A percentile compares a stretch with the other conserved stretches of the same genome.
Evolutionary conservation across 2,888 invertebrate genomes (phyloP).

Genomic region (Scaptomyza cyrtandrae): DNA sequence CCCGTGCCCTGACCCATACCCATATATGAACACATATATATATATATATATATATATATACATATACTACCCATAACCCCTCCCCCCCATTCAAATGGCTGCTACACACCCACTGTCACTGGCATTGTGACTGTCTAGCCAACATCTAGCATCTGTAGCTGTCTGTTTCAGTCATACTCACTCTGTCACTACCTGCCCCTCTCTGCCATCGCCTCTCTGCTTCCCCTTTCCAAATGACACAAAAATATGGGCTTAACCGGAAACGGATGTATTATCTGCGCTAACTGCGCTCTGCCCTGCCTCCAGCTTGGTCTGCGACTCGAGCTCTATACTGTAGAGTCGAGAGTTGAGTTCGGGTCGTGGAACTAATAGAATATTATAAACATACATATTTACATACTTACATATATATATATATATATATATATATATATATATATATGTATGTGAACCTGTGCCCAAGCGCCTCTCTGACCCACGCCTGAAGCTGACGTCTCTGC

Average conservation of each 20-base stretch:
- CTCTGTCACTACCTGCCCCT: conserved; percentile 11
- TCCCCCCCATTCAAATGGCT: neutral
- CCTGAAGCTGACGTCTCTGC: conserved; percentile 53
- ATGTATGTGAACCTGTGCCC: conserved; percentile 49
- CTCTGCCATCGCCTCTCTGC: neutral
- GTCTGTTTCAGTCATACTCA: conserved; percentile 66
- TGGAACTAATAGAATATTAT: conserved; percentile 81
- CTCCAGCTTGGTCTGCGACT: conserved; percentile 38
- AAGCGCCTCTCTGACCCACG: conserved; percentile 67
- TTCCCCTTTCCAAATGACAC: conserved; percentile 70
- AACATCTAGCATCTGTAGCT: conserved; percentile 71
- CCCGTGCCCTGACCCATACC: conserved; percentile 36
- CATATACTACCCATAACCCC: neutral
- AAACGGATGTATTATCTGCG: conserved; percentile 85
- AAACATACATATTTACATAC: conserved; percentile 30
- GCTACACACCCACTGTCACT: conserved; percentile 52
- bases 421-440: neutral
- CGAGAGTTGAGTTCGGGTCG: conserved; percentile 63
- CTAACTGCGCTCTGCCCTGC: conserved; percentile 83
- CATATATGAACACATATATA: conserved; percentile 1
- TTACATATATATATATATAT: neutral
- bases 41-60: conserved; percentile 3
- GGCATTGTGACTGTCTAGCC: conserved; percentile 69
- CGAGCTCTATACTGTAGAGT: conserved; percentile 32
- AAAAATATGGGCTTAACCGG: conserved; percentile 85